Conservation (phyloP, 1,140 invertebrate genomes). For the Adelges cooleyi region DNA sequence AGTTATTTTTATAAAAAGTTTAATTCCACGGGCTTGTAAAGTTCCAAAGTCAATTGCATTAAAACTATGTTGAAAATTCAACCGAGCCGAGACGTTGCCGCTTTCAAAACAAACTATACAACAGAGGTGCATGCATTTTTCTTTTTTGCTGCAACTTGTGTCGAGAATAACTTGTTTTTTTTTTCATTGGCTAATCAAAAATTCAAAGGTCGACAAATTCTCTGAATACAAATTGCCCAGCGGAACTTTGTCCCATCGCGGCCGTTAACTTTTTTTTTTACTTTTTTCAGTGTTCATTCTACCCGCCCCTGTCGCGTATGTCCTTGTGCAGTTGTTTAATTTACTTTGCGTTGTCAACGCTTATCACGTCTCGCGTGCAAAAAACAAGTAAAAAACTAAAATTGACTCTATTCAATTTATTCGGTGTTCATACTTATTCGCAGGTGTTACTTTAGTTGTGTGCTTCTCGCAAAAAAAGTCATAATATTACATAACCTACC, state of each 20-base stretch:
- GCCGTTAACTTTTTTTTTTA: constrained; percentile 11
- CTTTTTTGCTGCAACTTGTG: no score
- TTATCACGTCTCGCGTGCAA: constrained; percentile 25
- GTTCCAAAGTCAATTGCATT: no score
- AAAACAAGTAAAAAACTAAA: constrained; percentile 23
- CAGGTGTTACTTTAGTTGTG: no score
- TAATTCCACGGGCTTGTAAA: no score
- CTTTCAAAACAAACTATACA: no score
- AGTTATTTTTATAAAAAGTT: no score
- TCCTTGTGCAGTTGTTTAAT: constrained; percentile 8
- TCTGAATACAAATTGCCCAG: constrained; percentile 22
- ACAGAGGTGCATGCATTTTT: no score
- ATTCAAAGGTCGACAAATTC: constrained; percentile 26
- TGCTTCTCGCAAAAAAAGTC: no score
- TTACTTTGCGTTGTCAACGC: constrained; percentile 8
- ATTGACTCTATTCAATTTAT: constrained; percentile 27
- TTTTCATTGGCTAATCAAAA: neutral
- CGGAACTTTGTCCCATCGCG: constrained; percentile 18
- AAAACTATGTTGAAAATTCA: no score
- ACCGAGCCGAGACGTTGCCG: no score
- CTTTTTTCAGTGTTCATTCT: neutral
- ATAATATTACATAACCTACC: no score
- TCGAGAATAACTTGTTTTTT: no score
- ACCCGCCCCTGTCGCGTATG: neutral
- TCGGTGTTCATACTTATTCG: constrained; percentile 4